Evolutionary conservation across 2,888 invertebrate genomes (phyloP).

Genomic region (Xanthia icteritia): DNA sequence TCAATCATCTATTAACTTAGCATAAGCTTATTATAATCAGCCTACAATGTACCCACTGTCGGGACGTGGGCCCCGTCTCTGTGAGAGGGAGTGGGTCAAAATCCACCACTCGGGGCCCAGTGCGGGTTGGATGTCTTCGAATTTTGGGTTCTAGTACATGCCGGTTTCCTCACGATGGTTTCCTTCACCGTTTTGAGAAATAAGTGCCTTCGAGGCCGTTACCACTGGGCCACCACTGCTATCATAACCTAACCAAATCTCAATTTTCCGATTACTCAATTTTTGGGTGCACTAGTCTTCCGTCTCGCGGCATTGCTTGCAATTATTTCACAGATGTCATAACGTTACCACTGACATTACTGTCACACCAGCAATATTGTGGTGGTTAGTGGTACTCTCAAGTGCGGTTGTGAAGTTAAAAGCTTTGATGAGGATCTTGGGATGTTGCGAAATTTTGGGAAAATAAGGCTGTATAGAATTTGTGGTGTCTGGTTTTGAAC

Average conservation of each 20-base stretch:
- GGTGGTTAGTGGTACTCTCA: conserved; percentile 20
- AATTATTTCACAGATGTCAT: conserved; percentile 57
- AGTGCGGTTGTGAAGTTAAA: conserved; percentile 50
- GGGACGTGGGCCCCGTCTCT: neutral
- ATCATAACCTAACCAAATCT: neutral
- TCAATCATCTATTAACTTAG: neutral
- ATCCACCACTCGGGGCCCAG: neutral
- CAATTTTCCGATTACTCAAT: conserved; percentile 33
- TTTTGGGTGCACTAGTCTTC: conserved; percentile 33
- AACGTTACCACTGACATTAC: conserved; percentile 44
- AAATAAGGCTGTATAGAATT: neutral
- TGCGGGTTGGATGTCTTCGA: neutral
- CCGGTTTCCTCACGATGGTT: neutral
- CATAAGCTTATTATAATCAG: neutral
- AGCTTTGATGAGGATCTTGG: conserved; percentile 36
- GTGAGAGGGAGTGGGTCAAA: no score
- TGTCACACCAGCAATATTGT: conserved; percentile 55
- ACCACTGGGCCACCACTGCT: neutral
- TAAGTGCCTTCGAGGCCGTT: neutral
- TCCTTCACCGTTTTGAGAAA: neutral
- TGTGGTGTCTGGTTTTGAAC: conserved; percentile 5
- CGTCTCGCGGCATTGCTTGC: conserved; percentile 30
- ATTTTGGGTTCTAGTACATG: neutral
- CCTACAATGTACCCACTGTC: neutral
- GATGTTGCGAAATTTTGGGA: conserved; percentile 32